phyloP scores from a whole-genome alignment of 2,113 vertebrate species.

The Eretmochelys imbricata region DNA sequence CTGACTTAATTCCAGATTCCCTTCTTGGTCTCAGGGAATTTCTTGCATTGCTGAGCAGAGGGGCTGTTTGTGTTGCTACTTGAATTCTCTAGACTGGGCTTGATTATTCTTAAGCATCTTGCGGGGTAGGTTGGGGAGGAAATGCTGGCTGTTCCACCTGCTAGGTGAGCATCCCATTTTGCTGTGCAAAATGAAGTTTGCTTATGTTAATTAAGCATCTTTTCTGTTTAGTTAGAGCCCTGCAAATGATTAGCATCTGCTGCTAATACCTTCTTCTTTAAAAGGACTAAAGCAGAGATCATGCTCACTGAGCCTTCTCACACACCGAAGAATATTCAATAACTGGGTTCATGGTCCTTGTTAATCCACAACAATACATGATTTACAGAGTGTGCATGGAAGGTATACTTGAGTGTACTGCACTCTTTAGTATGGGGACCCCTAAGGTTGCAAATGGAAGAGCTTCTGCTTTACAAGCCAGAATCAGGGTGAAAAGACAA shows the following conservation, averaged over 20 bases:
- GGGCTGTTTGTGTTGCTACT: neutral
- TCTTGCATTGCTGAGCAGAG: neutral
- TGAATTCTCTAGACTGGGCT: neutral
- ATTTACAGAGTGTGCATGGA: neutral
- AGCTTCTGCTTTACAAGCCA: neutral
- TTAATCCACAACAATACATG: neutral
- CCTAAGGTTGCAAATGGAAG: rapidly evolving
- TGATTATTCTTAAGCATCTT: neutral
- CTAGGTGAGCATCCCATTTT: constrained; percentile 24
- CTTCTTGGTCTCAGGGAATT: neutral
- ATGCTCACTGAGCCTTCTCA: constrained; percentile 4
- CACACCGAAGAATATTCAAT: neutral
- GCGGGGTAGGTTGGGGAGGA: neutral
- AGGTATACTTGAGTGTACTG: neutral
- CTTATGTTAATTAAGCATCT: constrained; percentile 29
- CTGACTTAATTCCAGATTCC: neutral
- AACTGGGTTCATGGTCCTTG: neutral
- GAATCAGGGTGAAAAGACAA: neutral
- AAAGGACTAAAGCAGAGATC: neutral
- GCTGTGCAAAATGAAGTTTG: rapidly evolving
- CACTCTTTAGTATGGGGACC: rapidly evolving
- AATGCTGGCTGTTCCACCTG: constrained; percentile 45
- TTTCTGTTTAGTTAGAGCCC: neutral
- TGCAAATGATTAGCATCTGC: neutral
- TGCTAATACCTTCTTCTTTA: constrained; percentile 24